Conservation (phyloP, 2,888 invertebrate species). For the Tetranychus piercei region DNA sequence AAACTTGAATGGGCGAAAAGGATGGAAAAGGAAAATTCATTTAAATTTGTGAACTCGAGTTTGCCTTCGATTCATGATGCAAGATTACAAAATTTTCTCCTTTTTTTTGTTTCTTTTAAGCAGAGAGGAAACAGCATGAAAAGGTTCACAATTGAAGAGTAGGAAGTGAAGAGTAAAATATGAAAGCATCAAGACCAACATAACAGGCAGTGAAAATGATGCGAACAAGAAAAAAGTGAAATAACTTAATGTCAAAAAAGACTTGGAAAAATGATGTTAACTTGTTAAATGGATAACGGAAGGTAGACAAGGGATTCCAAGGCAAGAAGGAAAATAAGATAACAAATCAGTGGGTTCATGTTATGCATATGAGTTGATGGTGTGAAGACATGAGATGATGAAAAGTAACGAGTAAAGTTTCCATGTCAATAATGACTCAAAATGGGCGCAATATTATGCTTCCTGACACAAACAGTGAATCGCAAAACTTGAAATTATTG, state of each 20-base stretch:
- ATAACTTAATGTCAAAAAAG: not conserved
- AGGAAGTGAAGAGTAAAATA: not conserved
- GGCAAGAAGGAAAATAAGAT: not conserved
- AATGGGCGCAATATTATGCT: too few relatives aligned
- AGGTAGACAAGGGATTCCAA: not conserved
- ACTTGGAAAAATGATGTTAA: not conserved
- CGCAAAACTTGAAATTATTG: too few relatives aligned
- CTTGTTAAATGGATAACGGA: slow-evolving; percentile 1
- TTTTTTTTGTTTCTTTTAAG: too few relatives aligned
- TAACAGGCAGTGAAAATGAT: not conserved
- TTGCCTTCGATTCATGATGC: too few relatives aligned
- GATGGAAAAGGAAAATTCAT: too few relatives aligned
- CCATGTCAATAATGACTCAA: too few relatives aligned
- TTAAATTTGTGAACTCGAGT: too few relatives aligned
- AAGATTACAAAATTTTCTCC: too few relatives aligned
- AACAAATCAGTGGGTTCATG: not conserved
- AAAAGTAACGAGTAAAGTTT: not conserved
- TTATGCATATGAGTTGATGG: not conserved
- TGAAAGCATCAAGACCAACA: not conserved
- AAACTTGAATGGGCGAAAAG: too few relatives aligned
- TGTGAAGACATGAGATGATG: not conserved
- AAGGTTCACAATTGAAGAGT: not conserved
- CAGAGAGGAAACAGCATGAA: too few relatives aligned
- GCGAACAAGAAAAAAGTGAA: not conserved
- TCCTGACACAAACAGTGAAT: too few relatives aligned